Conservation (phyloP, 2,888 invertebrate genomes). For the Limulus polyphemus region DNA sequence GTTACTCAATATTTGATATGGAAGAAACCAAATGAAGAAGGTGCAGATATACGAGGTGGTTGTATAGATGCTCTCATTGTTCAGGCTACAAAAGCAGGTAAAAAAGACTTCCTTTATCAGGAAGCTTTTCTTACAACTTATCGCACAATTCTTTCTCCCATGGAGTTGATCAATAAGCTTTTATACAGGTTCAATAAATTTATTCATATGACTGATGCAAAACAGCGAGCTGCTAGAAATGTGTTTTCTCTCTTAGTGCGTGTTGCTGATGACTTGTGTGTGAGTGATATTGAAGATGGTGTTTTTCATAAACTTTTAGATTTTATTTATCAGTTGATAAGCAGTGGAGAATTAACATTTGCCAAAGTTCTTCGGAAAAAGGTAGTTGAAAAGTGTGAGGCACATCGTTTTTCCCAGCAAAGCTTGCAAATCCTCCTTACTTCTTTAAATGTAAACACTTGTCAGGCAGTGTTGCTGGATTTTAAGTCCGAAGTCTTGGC, state of each 20-base stretch:
- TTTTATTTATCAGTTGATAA: conserved; percentile 84
- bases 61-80: conserved; percentile 87
- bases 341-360: conserved; percentile 78
- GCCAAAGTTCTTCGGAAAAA: conserved; percentile 81
- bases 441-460: conserved; percentile 45
- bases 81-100: conserved; percentile 87
- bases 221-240: conserved; percentile 51
- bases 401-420: conserved; percentile 39
- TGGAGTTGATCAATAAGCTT: conserved; percentile 70
- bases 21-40: conserved; percentile 63
- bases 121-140: conserved; percentile 98
- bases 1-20: conserved; percentile 63
- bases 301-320: conserved; percentile 73
- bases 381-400: conserved; percentile 67
- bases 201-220: conserved; percentile 43
- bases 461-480: conserved; percentile 21
- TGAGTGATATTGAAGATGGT: conserved; percentile 67
- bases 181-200: conserved; percentile 65
- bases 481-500: conserved; percentile 92
- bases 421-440: conserved; percentile 39
- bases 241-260: conserved; percentile 83
- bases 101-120: conserved; percentile 85
- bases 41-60: conserved; percentile 84
- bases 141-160: conserved; percentile 81
- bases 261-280: conserved; percentile 87